phyloP scores from a whole-genome alignment of 2,113 vertebrate genomes.

The Nerophis lumbriciformis region DNA sequence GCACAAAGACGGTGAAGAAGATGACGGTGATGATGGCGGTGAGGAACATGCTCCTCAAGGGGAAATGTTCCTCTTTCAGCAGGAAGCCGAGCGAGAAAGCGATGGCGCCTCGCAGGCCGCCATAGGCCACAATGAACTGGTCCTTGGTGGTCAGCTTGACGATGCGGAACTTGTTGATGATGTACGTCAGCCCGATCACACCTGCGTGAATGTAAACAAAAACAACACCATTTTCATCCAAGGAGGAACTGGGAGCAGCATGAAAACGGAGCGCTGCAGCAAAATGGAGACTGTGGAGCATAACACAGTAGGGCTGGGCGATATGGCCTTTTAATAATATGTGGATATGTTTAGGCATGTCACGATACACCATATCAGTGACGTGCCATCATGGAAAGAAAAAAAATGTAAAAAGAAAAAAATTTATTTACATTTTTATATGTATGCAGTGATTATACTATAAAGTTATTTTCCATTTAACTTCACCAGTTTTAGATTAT shows the following conservation, averaged over 20 bases:
- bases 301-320: no score
- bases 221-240: background rate
- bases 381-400: no score
- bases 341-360: no score
- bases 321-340: no score
- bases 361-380: no score
- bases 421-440: no score
- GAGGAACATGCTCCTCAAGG: slow-evolving; percentile 87
- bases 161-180: slow-evolving; percentile 97
- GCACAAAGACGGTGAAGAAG: slow-evolving; percentile 98
- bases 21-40: slow-evolving; percentile 97
- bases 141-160: slow-evolving; percentile 96
- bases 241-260: background rate
- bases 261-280: background rate
- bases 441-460: no score
- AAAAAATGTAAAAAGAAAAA: no score
- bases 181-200: slow-evolving; percentile 85
- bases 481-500: no score
- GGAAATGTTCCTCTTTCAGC: slow-evolving; percentile 71
- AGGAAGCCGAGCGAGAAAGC: slow-evolving; percentile 95
- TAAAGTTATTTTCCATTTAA: no score
- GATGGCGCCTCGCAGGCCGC: slow-evolving; percentile 93
- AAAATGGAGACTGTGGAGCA: background rate
- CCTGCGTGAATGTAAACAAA: slow-evolving; percentile 59
- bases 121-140: slow-evolving; percentile 97